Conservation (phyloP, 2,888 invertebrate species). For the Palloptera scutellata region DNA sequence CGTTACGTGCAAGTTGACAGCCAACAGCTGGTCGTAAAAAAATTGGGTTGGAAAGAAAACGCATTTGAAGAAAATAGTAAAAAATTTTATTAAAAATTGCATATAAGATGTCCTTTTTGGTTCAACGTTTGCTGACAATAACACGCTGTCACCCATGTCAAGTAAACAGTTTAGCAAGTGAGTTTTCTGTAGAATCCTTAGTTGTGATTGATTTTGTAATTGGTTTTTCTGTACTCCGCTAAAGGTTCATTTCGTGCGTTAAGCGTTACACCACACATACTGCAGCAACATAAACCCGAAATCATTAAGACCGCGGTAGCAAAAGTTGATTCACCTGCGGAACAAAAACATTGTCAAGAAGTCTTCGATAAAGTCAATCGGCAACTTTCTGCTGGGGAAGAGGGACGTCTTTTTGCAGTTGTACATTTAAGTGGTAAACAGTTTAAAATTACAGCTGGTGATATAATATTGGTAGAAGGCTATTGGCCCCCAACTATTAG, state of each 20-base stretch:
- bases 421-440: constrained; percentile 84
- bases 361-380: constrained; percentile 55
- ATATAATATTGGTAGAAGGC: constrained; percentile 82
- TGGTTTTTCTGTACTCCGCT: neutral
- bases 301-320: neutral
- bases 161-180: too few relatives aligned
- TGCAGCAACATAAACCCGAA: constrained; percentile 40
- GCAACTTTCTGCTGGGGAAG: constrained; percentile 46
- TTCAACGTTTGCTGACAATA: too few relatives aligned
- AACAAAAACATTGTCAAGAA: constrained; percentile 46
- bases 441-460: constrained; percentile 85
- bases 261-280: constrained; percentile 45
- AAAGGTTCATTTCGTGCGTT: constrained; percentile 50
- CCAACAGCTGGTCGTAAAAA: too few relatives aligned
- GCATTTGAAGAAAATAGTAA: too few relatives aligned
- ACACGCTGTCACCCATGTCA: too few relatives aligned
- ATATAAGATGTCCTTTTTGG: too few relatives aligned
- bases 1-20: too few relatives aligned
- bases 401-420: constrained; percentile 74
- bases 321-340: constrained; percentile 39
- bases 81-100: too few relatives aligned
- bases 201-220: too few relatives aligned
- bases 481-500: constrained; percentile 84
- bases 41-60: too few relatives aligned
- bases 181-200: too few relatives aligned